These are phyloP conservation scores for Xestia ashworthii DNA, from an alignment of 2,888 invertebrate species.

Conservation along the genomic window DNA sequence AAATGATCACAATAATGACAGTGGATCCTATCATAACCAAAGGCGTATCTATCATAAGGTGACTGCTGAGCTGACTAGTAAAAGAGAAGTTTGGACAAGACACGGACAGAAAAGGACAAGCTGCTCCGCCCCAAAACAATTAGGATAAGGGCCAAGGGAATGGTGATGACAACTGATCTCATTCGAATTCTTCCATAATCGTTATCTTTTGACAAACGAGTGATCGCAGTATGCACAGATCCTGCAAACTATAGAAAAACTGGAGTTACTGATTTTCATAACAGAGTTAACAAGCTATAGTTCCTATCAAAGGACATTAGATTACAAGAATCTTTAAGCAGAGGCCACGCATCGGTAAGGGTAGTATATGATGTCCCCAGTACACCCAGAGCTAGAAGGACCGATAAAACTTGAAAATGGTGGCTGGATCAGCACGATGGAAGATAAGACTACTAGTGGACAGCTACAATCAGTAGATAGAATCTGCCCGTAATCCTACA, in stretches of 20 bases:
- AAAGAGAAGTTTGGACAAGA: background rate
- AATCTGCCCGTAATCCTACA: background rate
- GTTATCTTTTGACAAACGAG: background rate
- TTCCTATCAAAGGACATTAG: background rate
- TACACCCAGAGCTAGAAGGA: background rate
- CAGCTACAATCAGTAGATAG: no score
- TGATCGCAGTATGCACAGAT: background rate
- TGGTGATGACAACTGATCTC: background rate
- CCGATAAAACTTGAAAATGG: background rate
- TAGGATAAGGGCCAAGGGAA: background rate
- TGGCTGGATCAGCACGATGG: background rate
- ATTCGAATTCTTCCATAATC: background rate
- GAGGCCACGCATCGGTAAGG: background rate
- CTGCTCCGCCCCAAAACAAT: background rate
- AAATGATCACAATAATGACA: background rate
- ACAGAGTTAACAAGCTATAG: background rate
- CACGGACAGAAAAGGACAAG: background rate
- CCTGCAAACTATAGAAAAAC: background rate
- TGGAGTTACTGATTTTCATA: background rate
- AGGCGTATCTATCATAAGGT: background rate
- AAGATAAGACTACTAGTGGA: background rate
- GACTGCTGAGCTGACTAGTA: background rate
- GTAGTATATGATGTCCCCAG: background rate
- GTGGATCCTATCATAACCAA: background rate
- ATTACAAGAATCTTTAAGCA: background rate